These are phyloP conservation scores for Synergus laeviventris DNA, from an alignment of 2,888 invertebrate genomes.

Conservation along the genomic window DNA sequence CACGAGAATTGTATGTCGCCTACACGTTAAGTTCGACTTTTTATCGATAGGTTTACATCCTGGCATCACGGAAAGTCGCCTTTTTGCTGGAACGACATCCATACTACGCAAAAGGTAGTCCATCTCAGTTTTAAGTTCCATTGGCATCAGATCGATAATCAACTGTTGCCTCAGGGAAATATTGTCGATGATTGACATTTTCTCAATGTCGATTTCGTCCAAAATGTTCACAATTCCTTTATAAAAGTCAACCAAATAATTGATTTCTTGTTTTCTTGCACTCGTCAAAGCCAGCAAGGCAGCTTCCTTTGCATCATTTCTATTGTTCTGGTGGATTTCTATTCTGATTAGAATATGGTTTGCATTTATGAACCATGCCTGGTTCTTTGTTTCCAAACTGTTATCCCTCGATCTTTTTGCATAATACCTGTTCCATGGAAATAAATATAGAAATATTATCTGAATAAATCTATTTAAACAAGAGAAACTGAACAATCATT, in stretches of 20 bases:
- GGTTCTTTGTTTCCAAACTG: slow-evolving; percentile 65
- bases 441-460: background rate
- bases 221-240: slow-evolving; percentile 69
- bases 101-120: slow-evolving; percentile 76
- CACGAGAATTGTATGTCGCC: slow-evolving; percentile 59
- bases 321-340: slow-evolving; percentile 75
- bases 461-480: background rate
- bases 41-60: slow-evolving; percentile 71
- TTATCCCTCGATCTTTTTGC: slow-evolving; percentile 68
- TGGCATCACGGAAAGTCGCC: slow-evolving; percentile 77
- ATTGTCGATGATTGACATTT: slow-evolving; percentile 67
- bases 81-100: slow-evolving; percentile 74
- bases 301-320: slow-evolving; percentile 76
- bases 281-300: slow-evolving; percentile 62
- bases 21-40: slow-evolving; percentile 54
- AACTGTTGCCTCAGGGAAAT: slow-evolving; percentile 74
- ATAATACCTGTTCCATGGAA: slow-evolving; percentile 58
- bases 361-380: slow-evolving; percentile 76
- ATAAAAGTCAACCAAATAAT: slow-evolving; percentile 69
- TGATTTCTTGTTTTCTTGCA: slow-evolving; percentile 70
- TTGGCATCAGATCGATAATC: slow-evolving; percentile 75
- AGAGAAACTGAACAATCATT: background rate
- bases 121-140: slow-evolving; percentile 74
- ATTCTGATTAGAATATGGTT: slow-evolving; percentile 74
- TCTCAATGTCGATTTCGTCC: slow-evolving; percentile 73